A percentile compares a stretch with the other conserved stretches of the same genome.
These are phyloP conservation scores for Myrmecobius fasciatus DNA, from an alignment of 2,113 vertebrate genomes.

Conservation along the genomic window DNA sequence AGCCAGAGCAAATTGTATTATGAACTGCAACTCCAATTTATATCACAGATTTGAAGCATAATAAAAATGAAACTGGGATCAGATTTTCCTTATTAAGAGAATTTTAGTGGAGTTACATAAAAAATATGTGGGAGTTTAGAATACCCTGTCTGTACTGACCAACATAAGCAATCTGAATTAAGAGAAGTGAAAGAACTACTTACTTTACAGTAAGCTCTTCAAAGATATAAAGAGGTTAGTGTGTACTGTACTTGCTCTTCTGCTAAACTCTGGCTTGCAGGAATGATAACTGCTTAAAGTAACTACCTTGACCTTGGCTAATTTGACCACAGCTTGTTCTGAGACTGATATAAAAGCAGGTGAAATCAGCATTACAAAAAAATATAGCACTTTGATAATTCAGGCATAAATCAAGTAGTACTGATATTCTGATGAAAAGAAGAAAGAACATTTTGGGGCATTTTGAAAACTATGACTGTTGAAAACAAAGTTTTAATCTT, in stretches of 20 bases:
- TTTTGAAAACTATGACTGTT: background rate
- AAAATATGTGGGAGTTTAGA: slow-evolving; percentile 26
- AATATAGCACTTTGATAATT: slow-evolving; percentile 24
- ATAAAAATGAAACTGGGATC: slow-evolving; percentile 24
- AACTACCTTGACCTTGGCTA: slow-evolving; percentile 73
- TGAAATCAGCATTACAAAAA: slow-evolving; percentile 56
- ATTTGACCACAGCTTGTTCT: slow-evolving; percentile 67
- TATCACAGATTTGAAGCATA: slow-evolving; percentile 1
- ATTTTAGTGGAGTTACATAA: slow-evolving; percentile 24
- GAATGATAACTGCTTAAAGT: slow-evolving; percentile 80
- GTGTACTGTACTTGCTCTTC: slow-evolving; percentile 78
- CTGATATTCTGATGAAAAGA: background rate
- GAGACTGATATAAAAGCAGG: slow-evolving; percentile 69
- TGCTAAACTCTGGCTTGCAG: slow-evolving; percentile 76
- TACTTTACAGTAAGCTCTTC: slow-evolving; percentile 80
- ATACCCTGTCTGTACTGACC: slow-evolving; percentile 71
- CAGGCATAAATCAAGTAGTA: background rate
- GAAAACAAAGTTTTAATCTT: background rate
- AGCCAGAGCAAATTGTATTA: slow-evolving; percentile 28
- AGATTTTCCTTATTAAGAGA: slow-evolving; percentile 14
- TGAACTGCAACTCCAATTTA: slow-evolving; percentile 24
- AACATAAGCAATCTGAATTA: slow-evolving; percentile 77
- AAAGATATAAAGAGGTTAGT: slow-evolving; percentile 80
- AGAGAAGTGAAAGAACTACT: slow-evolving; percentile 78
- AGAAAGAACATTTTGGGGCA: background rate